Conservation (phyloP, 2,797 vertebrate species). For the Chelmon rostratus region DNA sequence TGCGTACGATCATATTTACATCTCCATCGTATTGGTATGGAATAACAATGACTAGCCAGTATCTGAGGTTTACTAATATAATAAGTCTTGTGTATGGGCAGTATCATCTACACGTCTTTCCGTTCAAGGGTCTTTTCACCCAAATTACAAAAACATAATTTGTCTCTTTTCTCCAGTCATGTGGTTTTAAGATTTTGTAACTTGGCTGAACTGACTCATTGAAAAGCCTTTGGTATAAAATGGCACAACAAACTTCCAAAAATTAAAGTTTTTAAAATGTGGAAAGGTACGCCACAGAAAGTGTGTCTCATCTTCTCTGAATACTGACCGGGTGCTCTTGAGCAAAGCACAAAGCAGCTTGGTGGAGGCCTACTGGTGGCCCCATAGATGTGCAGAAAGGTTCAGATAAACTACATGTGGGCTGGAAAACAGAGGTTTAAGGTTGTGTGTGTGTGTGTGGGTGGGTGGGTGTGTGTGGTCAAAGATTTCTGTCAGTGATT, state of each 20-base stretch:
- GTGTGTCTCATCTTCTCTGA: not conserved
- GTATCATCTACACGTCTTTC: not conserved
- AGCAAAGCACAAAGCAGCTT: no score
- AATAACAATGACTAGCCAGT: no score
- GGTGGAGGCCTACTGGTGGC: no score
- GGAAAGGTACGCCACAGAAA: not conserved
- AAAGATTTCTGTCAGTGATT: constrained; percentile 14
- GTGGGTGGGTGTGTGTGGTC: not conserved
- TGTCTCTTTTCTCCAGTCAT: no score
- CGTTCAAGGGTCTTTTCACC: no score
- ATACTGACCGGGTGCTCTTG: not conserved
- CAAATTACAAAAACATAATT: no score
- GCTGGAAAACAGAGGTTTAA: not conserved
- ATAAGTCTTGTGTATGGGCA: no score
- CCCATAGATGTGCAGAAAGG: not conserved
- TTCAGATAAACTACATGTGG: not conserved
- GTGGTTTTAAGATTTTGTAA: not conserved
- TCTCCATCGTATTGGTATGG: no score
- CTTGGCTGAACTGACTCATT: not conserved
- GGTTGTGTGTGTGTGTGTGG: constrained; percentile 5
- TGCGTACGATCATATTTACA: not conserved
- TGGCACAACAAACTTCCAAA: not conserved
- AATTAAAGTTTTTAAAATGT: not conserved
- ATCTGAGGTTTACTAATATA: no score
- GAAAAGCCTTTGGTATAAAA: not conserved